Base-by-base conservation (phyloP, 2,888 invertebrate species). In the Melieria picta region DNA sequence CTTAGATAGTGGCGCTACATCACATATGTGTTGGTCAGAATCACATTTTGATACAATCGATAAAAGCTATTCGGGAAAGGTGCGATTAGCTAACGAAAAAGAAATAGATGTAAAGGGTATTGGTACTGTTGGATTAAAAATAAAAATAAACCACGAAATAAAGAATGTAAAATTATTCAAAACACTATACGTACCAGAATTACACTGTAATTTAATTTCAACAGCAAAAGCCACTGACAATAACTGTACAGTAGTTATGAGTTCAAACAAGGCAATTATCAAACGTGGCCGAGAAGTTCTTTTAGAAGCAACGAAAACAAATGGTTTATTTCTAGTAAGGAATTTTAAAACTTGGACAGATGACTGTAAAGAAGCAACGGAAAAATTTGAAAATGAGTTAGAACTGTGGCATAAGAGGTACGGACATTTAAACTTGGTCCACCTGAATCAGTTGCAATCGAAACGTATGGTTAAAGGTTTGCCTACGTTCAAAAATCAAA, bases 331-430 rank as follows among this genome's bases (percentile, higher is more conserved):
- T 55, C 13, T 55, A 16, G 55, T 55, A n/a, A 5, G 13, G 3
- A 55, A 16, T 55, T 55, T 55, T 10, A 7, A 55, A 55, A 13
- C 6, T 9, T 13, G 11, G 6, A 55, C 55, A 10, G 55, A 5
- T 55, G 11, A 43, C 5, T 58, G 58, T 58, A 58, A 42, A 43
- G 58, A 58, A 42, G 58, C 9, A 7, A 16, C 42, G 11, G 58
- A 30, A 43, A 42, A 42, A 9, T 9, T 7, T 58, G 45, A 10
- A 11, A 13, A 58, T 43, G 56, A 50, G 9, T 64, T 66, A 48
- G 73, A 63, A 60, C 43, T 47, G 13, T 69, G 74, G 72, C 74
- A 74, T 58, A 70, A 58, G 42, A 60, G 69, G 42, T 72, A 62
- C 60, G 69, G 74, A 11, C 72, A 72, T 61, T 66, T 56, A 65